Conservation (phyloP, 92 coral and sea anemone species). For the Siderastrea radians region DNA sequence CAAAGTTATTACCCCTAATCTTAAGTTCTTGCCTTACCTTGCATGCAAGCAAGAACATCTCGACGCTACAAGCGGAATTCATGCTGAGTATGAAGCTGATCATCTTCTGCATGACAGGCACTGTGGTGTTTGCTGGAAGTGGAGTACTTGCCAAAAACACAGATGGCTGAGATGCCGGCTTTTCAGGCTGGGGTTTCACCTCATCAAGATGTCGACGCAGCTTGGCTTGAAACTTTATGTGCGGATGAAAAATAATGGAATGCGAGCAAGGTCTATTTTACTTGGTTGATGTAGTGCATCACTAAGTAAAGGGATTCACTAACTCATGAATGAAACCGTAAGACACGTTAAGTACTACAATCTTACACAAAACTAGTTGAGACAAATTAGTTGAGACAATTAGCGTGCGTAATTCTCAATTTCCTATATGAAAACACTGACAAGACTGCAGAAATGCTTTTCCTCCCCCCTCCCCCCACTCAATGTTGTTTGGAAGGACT, state of each 20-base stretch:
- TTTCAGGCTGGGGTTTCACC: slow-evolving; percentile 36
- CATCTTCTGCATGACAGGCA: slow-evolving; percentile 95
- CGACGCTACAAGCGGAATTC: slow-evolving; percentile 87
- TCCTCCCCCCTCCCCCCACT: too few species aligned
- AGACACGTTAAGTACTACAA: neutral
- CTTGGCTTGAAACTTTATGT: slow-evolving; percentile 84
- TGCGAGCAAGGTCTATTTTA: neutral
- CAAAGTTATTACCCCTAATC: neutral
- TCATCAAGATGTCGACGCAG: slow-evolving; percentile 68
- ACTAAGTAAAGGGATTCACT: neutral
- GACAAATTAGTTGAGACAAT: neutral
- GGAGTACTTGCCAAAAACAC: slow-evolving; percentile 46
- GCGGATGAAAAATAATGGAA: slow-evolving; percentile 38
- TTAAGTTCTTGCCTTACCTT: slow-evolving; percentile 70
- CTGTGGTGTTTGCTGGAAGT: slow-evolving; percentile 69
- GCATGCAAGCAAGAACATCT: slow-evolving; percentile 90
- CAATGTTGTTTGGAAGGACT: too few species aligned
- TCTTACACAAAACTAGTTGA: neutral
- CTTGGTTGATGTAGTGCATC: neutral
- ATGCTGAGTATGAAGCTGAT: slow-evolving; percentile 81
- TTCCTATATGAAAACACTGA: too few species aligned
- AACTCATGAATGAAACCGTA: too few species aligned
- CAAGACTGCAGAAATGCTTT: too few species aligned
- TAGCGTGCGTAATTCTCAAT: too few species aligned
- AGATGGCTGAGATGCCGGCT: slow-evolving; percentile 42